These are phyloP conservation scores for Pyrrhura leucotis DNA, from an alignment of 2,797 vertebrate species.

Conservation along the genomic window DNA sequence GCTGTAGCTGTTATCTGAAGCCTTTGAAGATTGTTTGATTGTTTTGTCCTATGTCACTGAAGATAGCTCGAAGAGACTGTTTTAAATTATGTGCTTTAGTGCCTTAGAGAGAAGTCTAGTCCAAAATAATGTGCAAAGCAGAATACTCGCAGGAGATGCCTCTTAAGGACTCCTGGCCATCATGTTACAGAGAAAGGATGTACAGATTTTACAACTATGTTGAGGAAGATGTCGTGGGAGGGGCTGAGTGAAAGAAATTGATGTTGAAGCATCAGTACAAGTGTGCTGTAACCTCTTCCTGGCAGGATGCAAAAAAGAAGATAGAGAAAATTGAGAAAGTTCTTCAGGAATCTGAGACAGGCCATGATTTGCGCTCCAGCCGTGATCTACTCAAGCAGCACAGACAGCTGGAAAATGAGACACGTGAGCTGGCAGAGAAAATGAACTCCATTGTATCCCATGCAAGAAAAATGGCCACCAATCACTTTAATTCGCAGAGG, in stretches of 20 bases:
- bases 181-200: neutral
- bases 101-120: neutral
- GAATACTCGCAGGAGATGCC: neutral
- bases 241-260: neutral
- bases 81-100: neutral
- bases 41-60: neutral
- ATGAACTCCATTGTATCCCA: conserved; percentile 84
- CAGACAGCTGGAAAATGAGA: conserved; percentile 84
- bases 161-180: neutral
- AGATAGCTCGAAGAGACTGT: neutral
- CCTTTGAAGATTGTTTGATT: neutral
- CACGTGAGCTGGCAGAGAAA: conserved; percentile 84
- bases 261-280: neutral
- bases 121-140: neutral
- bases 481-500: conserved; percentile 85
- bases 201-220: neutral
- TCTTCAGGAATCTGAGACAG: conserved; percentile 80
- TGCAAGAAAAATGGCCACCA: conserved; percentile 81
- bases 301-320: conserved; percentile 86
- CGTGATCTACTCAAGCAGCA: conserved; percentile 84
- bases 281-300: neutral
- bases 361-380: conserved; percentile 85
- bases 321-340: conserved; percentile 86
- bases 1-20: neutral
- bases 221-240: neutral